Percentiles rank a stretch among this genome's conserved stretches.
phyloP scores from a whole-genome alignment of 2,113 vertebrate species.

The Eulemur rufifrons region DNA sequence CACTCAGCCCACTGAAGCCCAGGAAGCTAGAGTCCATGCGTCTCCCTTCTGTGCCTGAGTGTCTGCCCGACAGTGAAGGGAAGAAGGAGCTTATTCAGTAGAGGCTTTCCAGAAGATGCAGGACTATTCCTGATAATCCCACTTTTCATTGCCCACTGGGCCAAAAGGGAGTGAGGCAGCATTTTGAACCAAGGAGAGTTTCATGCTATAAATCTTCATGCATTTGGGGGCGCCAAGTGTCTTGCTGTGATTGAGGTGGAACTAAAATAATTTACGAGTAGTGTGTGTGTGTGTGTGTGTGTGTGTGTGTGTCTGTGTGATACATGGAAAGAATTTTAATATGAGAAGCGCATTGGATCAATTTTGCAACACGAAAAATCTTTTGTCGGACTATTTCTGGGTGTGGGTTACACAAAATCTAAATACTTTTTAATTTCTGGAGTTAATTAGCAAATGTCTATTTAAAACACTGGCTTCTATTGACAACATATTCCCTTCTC shows the following conservation, averaged over 20 bases:
- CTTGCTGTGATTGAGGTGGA: background rate
- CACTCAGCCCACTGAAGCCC: background rate
- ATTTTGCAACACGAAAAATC: constrained; percentile 25
- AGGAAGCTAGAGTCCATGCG: background rate
- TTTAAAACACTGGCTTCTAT: constrained; percentile 14
- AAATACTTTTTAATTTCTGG: constrained; percentile 45
- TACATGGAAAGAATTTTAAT: constrained; percentile 38
- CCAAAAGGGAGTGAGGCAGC: background rate
- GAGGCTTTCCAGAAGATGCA: background rate
- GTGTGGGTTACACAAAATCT: background rate
- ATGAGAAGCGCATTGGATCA: background rate
- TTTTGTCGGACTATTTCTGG: constrained; percentile 6
- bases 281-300: background rate
- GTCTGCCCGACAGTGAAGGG: background rate
- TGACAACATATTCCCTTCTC: constrained; percentile 1
- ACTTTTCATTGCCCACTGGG: background rate
- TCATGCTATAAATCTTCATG: constrained; percentile 35
- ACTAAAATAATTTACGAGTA: constrained; percentile 29
- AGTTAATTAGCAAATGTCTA: constrained; percentile 44
- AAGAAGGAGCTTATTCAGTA: background rate
- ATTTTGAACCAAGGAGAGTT: background rate
- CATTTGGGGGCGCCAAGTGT: background rate
- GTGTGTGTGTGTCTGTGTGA: background rate
- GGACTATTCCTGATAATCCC: background rate
- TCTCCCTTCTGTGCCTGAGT: background rate